Conservation (phyloP, 1,140 invertebrate species). For the Drosophila arizonae region DNA sequence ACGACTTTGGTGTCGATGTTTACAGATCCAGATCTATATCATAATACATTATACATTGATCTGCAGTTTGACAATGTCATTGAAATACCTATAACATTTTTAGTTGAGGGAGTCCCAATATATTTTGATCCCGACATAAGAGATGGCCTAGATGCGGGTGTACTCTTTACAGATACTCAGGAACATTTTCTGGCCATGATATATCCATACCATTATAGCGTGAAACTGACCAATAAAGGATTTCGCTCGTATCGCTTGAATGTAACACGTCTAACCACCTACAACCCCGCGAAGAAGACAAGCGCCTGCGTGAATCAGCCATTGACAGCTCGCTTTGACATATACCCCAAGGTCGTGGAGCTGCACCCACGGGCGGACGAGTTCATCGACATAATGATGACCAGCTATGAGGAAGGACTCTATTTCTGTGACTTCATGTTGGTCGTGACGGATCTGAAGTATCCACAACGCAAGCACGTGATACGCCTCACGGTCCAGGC, state of each 20-base stretch:
- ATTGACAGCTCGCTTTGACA: constrained; percentile 55
- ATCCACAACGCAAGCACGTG: constrained; percentile 58
- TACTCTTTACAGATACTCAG: constrained; percentile 55
- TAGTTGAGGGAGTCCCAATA: constrained; percentile 71
- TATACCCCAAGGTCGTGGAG: constrained; percentile 55
- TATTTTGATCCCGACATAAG: constrained; percentile 64
- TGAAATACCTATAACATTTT: constrained; percentile 60
- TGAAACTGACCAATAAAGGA: constrained; percentile 58
- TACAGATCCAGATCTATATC: constrained; percentile 68
- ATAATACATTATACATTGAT: constrained; percentile 60
- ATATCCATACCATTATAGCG: constrained; percentile 38
- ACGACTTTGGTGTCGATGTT: constrained; percentile 57
- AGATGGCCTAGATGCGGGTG: constrained; percentile 56
- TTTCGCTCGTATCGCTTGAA: constrained; percentile 51
- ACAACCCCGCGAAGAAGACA: constrained; percentile 1
- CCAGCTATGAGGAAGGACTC: constrained; percentile 47
- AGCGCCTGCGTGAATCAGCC: constrained; percentile 34
- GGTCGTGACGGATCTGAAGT: constrained; percentile 51
- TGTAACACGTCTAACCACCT: constrained; percentile 50
- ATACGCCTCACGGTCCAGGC: constrained; percentile 45
- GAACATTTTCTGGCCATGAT: constrained; percentile 43
- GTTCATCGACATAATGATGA: constrained; percentile 46
- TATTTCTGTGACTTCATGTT: constrained; percentile 58
- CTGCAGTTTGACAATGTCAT: constrained; percentile 59
- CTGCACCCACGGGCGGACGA: constrained; percentile 25